These are phyloP conservation scores for Actinemys pallida DNA, from an alignment of 2,113 vertebrate species.

Conservation along the genomic window DNA sequence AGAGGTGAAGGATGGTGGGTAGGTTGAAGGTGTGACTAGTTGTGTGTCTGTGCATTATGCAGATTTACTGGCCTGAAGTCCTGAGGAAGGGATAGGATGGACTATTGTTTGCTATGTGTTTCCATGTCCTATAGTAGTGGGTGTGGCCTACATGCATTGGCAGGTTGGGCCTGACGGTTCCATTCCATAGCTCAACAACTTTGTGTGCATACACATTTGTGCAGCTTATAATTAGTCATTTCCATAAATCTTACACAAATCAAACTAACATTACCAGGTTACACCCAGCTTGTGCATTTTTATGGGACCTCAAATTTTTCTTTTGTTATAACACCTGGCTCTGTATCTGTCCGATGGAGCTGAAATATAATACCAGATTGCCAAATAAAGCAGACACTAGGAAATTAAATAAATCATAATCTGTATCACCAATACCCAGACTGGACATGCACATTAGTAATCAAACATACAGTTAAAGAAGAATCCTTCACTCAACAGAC, in stretches of 20 bases:
- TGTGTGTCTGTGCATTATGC: neutral
- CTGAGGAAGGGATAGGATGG: neutral
- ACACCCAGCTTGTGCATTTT: neutral
- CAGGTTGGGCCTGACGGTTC: neutral
- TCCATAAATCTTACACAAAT: neutral
- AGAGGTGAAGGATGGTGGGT: neutral
- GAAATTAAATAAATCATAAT: neutral
- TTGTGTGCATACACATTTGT: neutral
- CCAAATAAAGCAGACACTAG: neutral
- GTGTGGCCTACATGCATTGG: neutral
- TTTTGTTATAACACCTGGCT: neutral
- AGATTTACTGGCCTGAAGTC: neutral
- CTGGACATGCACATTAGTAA: neutral
- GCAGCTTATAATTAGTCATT: neutral
- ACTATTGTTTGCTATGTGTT: neutral
- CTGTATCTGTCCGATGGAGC: neutral
- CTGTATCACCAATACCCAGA: conserved; percentile 4
- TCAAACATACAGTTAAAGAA: conserved; percentile 12
- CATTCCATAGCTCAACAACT: neutral
- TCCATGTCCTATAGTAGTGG: neutral
- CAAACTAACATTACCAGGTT: neutral
- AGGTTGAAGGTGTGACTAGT: neutral
- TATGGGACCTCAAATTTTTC: neutral
- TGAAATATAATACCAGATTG: neutral
- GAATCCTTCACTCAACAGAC: neutral